These are phyloP conservation scores for Thecocarcelia acutangulata DNA, from an alignment of 2,888 invertebrate genomes.

Conservation along the genomic window DNA sequence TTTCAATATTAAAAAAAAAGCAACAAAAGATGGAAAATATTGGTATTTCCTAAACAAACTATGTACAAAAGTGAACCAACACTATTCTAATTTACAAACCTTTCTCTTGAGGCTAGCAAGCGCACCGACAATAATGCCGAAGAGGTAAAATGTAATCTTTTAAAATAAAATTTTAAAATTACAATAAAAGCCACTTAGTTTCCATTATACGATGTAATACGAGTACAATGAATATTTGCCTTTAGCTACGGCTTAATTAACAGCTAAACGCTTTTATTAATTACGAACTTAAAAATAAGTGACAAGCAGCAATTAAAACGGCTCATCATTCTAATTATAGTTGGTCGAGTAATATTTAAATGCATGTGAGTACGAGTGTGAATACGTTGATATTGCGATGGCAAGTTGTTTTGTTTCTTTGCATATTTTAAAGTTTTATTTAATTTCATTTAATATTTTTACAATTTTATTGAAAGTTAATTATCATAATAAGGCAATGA, in stretches of 20 bases:
- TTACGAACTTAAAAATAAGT: constrained; percentile 4
- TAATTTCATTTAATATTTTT: constrained; percentile 19
- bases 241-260: constrained; percentile 19
- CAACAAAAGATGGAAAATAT: too few species aligned
- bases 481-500: constrained; percentile 61
- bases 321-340: constrained; percentile 70
- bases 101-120: too few species aligned
- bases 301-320: constrained; percentile 59
- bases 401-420: constrained; percentile 12
- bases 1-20: too few species aligned
- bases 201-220: too few species aligned
- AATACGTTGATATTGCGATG: constrained; percentile 26
- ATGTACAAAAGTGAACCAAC: too few species aligned
- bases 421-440: neutral
- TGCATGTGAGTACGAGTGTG: constrained; percentile 27
- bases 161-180: too few species aligned
- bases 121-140: too few species aligned
- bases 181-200: too few species aligned
- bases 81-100: too few species aligned
- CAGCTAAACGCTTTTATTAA: neutral
- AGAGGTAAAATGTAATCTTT: too few species aligned
- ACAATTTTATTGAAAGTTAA: constrained; percentile 51
- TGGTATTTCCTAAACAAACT: too few species aligned
- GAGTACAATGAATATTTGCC: constrained; percentile 22
- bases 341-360: constrained; percentile 54